A percentile compares a stretch with the other conserved stretches of the same genome.
Conservation (phyloP, 2,113 vertebrate species). For the Lamprotornis superbus region DNA sequence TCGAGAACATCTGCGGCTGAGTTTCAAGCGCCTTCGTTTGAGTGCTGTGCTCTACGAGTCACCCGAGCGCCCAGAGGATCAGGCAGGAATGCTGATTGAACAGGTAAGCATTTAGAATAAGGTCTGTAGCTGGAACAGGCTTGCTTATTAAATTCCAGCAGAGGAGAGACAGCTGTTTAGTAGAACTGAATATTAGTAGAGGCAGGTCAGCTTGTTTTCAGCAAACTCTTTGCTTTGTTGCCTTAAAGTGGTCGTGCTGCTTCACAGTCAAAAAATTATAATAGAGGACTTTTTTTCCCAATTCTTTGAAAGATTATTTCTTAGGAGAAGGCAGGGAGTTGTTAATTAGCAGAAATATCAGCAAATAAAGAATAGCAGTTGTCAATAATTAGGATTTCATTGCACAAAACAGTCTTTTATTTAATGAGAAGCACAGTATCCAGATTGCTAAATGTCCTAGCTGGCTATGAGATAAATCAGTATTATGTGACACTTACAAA, state of each 20-base stretch:
- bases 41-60: conserved; percentile 57
- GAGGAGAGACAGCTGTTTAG: neutral
- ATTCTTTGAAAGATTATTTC: neutral
- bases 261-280: neutral
- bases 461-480: neutral
- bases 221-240: neutral
- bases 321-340: neutral
- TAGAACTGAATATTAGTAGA: neutral
- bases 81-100: conserved; percentile 81
- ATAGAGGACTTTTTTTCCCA: neutral
- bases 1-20: conserved; percentile 65
- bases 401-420: neutral
- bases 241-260: neutral
- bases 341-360: neutral
- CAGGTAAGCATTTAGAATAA: conserved; percentile 74
- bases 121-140: neutral
- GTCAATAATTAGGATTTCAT: neutral
- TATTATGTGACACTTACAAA: neutral
- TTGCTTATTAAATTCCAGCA: neutral
- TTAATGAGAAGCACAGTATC: neutral
- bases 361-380: neutral
- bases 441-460: neutral
- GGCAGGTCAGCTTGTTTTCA: neutral
- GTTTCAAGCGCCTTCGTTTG: conserved; percentile 74
- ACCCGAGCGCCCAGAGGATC: conserved; percentile 74